Evolutionary conservation across 2,888 invertebrate species (phyloP).

Genomic region (Bhutanitis thaidina): DNA sequence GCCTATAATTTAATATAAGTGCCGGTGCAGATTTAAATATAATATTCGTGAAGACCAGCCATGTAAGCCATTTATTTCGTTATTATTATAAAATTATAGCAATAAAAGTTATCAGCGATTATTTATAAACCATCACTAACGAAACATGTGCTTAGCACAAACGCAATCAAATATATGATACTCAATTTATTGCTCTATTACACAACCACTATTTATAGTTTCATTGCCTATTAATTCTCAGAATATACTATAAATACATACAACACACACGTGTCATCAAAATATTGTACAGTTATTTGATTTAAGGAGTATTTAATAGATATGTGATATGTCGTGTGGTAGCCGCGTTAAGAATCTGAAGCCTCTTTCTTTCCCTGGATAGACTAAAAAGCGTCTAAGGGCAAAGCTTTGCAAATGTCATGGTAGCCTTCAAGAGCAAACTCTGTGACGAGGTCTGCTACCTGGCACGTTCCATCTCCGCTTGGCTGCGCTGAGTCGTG

Average conservation of each 20-base stretch:
- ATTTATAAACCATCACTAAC: conserved; percentile 27
- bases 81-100: conserved; percentile 28
- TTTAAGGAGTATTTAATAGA: neutral
- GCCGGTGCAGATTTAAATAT: neutral
- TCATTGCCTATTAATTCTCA: conserved; percentile 38
- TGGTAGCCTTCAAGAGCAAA: too few relatives aligned
- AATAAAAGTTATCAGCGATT: conserved; percentile 1
- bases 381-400: too few relatives aligned
- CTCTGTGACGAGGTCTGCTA: too few relatives aligned
- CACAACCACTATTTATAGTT: conserved; percentile 49
- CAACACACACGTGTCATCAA: conserved; percentile 11
- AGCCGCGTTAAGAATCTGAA: too few relatives aligned
- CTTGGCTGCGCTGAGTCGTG: too few relatives aligned
- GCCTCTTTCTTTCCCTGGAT: too few relatives aligned
- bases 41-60: neutral
- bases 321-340: neutral
- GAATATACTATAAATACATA: conserved; percentile 31
- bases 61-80: conserved; percentile 34
- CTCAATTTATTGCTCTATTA: conserved; percentile 58
- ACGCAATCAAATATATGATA: conserved; percentile 36
- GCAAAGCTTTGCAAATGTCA: too few relatives aligned
- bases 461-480: too few relatives aligned
- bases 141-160: conserved; percentile 23
- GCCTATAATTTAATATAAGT: neutral
- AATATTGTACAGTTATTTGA: neutral